phyloP scores from a whole-genome alignment of 2,797 vertebrate genomes.

The Megalops cyprinoides region DNA sequence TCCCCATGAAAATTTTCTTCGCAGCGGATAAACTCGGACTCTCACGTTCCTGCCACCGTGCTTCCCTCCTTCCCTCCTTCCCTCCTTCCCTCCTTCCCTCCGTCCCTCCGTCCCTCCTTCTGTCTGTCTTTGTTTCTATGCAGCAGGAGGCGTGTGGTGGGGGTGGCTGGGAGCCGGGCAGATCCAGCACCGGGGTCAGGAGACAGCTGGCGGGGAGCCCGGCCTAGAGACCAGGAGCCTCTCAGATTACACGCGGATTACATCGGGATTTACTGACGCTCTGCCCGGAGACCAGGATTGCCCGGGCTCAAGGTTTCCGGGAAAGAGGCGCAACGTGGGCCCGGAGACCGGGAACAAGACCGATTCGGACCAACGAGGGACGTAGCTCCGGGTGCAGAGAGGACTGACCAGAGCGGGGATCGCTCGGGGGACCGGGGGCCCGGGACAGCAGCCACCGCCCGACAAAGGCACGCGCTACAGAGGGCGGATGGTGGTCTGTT shows the following conservation, averaged over 20 bases:
- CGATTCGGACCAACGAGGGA: slow-evolving; percentile 46
- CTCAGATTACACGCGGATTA: slow-evolving; percentile 63
- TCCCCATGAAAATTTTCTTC: background rate
- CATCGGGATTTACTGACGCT: slow-evolving; percentile 24
- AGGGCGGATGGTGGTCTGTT: slow-evolving; percentile 60
- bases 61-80: background rate
- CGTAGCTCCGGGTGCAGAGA: too few relatives aligned
- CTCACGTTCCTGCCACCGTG: background rate
- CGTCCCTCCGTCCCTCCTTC: background rate
- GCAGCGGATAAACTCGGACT: slow-evolving; percentile 14
- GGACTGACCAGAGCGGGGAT: slow-evolving; percentile 38
- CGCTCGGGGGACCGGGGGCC: slow-evolving; percentile 35
- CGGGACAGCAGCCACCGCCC: slow-evolving; percentile 26
- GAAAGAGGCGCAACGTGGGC: background rate
- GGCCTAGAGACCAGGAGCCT: slow-evolving; percentile 61
- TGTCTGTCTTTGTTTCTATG: slow-evolving; percentile 16
- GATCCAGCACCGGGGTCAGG: slow-evolving; percentile 45
- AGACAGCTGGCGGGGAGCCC: slow-evolving; percentile 45
- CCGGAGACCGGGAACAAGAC: slow-evolving; percentile 24
- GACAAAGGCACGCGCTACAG: background rate
- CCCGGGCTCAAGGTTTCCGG: background rate
- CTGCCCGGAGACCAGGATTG: slow-evolving; percentile 17
- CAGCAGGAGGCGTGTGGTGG: slow-evolving; percentile 51
- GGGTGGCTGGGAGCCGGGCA: slow-evolving; percentile 29
- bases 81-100: slow-evolving; percentile 7